Evolutionary conservation across 2,113 vertebrate genomes (phyloP).

Genomic region (Amblyornis subalaris): DNA sequence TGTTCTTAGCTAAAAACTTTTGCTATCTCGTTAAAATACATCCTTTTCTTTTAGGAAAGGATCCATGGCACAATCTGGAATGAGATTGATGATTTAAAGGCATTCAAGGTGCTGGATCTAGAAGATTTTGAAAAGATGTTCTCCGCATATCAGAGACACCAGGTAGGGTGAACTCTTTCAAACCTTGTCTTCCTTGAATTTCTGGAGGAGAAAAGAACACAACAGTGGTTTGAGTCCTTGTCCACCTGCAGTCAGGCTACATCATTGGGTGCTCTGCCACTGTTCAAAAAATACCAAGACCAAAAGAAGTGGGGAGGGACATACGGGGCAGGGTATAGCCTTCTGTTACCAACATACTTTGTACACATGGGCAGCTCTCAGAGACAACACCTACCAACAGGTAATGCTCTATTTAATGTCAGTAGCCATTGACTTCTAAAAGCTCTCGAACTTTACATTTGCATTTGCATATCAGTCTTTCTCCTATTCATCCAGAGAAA

Average conservation of each 20-base stretch:
- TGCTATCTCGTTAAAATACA: background rate
- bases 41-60: conserved; percentile 76
- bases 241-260: background rate
- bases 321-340: background rate
- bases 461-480: background rate
- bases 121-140: conserved; percentile 98
- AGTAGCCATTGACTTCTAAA: background rate
- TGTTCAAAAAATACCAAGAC: background rate
- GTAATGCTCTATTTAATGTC: background rate
- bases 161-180: conserved; percentile 60
- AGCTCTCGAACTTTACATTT: background rate
- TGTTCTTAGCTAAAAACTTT: background rate
- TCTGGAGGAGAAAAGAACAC: background rate
- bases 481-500: background rate
- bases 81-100: conserved; percentile 89
- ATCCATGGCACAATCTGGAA: conserved; percentile 92
- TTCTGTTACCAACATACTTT: background rate
- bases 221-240: background rate
- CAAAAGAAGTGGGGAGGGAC: background rate
- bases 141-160: conserved; percentile 92
- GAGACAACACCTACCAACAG: background rate
- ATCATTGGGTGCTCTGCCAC: background rate
- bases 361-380: background rate
- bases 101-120: conserved; percentile 89
- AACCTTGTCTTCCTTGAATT: background rate